These are phyloP conservation scores for Paralichthys olivaceus DNA, from an alignment of 2,113 vertebrate genomes.

Conservation along the genomic window DNA sequence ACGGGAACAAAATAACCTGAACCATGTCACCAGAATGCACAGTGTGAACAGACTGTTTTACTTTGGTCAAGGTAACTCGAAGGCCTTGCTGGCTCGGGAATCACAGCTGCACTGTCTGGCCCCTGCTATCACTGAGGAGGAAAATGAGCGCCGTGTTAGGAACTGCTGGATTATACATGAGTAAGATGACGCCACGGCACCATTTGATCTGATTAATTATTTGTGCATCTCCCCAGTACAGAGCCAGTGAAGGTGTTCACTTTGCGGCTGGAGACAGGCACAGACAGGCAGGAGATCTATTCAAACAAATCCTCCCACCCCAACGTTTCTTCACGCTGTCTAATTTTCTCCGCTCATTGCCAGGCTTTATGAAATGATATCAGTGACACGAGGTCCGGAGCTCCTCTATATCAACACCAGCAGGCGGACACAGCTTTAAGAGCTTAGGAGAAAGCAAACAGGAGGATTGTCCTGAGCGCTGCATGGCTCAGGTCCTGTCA, in stretches of 20 bases:
- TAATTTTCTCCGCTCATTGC: slow-evolving; percentile 22
- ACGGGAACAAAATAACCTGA: too few relatives aligned
- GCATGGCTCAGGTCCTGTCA: not conserved
- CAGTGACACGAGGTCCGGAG: not conserved
- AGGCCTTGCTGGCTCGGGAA: slow-evolving; percentile 22
- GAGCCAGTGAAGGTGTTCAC: slow-evolving; percentile 18
- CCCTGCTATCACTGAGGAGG: not conserved
- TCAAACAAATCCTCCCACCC: not conserved
- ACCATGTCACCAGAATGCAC: too few relatives aligned
- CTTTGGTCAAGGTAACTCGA: not conserved
- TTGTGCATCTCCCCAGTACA: slow-evolving; percentile 41
- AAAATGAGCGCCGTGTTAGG: slow-evolving; percentile 7
- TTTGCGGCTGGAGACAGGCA: slow-evolving; percentile 5
- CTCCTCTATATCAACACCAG: slow-evolving; percentile 25
- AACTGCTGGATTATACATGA: slow-evolving; percentile 60
- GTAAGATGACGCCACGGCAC: slow-evolving; percentile 49
- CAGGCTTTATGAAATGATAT: slow-evolving; percentile 32
- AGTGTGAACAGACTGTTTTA: not conserved
- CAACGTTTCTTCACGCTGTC: not conserved
- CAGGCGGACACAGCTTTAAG: slow-evolving; percentile 49
- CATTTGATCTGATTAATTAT: slow-evolving; percentile 65
- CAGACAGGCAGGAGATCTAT: slow-evolving; percentile 17
- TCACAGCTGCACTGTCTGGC: slow-evolving; percentile 29
- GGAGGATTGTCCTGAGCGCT: slow-evolving; percentile 25
- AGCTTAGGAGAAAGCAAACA: slow-evolving; percentile 63